Evolutionary conservation across 2,888 invertebrate genomes (phyloP), one percentile per base, ranked within the genome.

Genomic region (Lithophane leautieri): DNA sequence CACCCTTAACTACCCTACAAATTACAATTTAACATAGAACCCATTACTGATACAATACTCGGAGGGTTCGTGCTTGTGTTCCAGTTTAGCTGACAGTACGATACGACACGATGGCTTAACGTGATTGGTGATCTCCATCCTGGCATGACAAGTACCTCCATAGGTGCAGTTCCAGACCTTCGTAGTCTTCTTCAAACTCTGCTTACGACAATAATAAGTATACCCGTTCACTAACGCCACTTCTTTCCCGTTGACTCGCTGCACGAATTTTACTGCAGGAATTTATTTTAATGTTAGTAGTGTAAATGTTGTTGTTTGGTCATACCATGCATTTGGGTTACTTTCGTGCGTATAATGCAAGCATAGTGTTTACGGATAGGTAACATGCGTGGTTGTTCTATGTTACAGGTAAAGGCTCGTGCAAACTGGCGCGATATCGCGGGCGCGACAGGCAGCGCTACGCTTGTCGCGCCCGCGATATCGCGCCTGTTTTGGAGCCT

Each of bases 151-250:
- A 0, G 62, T 70, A 7, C 84, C 81, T 42, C 82, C 82, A 34
- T 28, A 79, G 92, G 86, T 85, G 28, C 85, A 85, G 44, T 82
- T 75, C 85, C 85, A 85, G 22, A 73, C 65, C 42, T 83, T 79
- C 0, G 81, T 83, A 16, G 73, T 63, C 62, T 74, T 81, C 54
- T 83, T 79, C 9, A 81, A 56, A 25, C 67, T 67, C n/a, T 67
- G 67, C n/a, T 67, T 67, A 12, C 67, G 67, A 44, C 82, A 82
- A 34, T 84, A 82, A 22, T 75, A 82, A 7, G 82, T 82, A 19
- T 84, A 82, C 0, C 68, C 72, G n/a, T 80, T 80, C 1, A 82
- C 82, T 42, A 91, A 42, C 0, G 88, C 85, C 40, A 92, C 65
- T 28, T 88, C 82, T 47, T 83, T 82, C 3, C 82, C 82, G 25